Conservation (phyloP, 2,888 invertebrate species). For the Lithophane ornitopus region DNA sequence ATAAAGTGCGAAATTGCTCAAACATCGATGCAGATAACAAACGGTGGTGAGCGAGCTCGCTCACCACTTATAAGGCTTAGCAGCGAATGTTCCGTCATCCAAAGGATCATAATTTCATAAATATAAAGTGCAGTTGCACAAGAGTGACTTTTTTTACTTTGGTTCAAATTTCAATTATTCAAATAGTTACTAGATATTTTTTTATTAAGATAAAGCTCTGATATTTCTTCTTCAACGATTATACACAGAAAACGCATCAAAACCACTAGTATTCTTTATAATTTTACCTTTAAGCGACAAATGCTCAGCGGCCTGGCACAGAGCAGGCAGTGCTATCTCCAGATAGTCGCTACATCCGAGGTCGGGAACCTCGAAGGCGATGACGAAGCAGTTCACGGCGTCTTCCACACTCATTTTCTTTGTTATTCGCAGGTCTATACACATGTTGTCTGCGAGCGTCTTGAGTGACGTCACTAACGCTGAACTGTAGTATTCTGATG, state of each 20-base stretch:
- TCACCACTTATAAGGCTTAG: too few species aligned
- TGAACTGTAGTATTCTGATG: slow-evolving; percentile 89
- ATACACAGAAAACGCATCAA: neutral
- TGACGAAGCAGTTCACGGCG: slow-evolving; percentile 91
- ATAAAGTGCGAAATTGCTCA: neutral
- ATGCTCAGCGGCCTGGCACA: slow-evolving; percentile 94
- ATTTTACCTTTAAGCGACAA: slow-evolving; percentile 91
- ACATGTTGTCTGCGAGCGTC: slow-evolving; percentile 93
- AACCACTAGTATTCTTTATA: neutral
- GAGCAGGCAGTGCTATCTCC: slow-evolving; percentile 94
- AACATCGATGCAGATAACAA: neutral
- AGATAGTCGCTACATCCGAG: slow-evolving; percentile 95
- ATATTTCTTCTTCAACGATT: neutral
- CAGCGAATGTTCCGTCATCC: too few species aligned
- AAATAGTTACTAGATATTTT: neutral
- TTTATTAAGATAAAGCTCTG: neutral
- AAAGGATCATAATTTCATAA: neutral
- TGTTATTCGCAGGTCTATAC: slow-evolving; percentile 92
- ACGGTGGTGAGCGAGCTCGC: too few species aligned
- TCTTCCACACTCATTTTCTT: slow-evolving; percentile 89
- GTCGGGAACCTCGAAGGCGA: slow-evolving; percentile 95
- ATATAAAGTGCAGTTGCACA: neutral
- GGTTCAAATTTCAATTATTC: neutral
- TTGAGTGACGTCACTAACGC: slow-evolving; percentile 94
- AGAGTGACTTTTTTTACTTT: too few species aligned